Base-by-base conservation (phyloP, 2,113 vertebrate species). In the Melanostigma gelatinosum region DNA sequence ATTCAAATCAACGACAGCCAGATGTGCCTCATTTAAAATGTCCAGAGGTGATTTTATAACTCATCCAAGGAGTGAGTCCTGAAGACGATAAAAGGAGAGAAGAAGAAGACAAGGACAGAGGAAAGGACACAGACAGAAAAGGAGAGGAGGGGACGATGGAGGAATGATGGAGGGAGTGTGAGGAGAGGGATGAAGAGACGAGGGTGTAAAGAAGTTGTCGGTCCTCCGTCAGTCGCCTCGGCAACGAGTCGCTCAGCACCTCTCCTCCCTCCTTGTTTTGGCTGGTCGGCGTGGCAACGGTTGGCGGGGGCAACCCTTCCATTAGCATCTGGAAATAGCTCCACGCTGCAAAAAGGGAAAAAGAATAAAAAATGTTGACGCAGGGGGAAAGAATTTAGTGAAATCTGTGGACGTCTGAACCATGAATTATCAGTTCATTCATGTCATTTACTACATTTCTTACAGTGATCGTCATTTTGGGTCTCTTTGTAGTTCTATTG, bases 251-350 rank as follows among this genome's bases (percentile, higher is more conserved):
- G 82, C 89, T 94, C 89, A 79, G 88, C 88, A 88, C 68, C 86
- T 82, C 83, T 79, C 29, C 29, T 32, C 29, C 3, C 86, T 32
- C 10, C 67, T 75, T 80, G 86, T 89, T 86, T 32, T 77, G 85
- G 65, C 79, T 52, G 64, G 87, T 91, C 27, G 69, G 46, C 80
- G 8, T 54, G 24, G 85, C 77, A 79, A 88, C 80, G 54, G 84
- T 84, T 83, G 86, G 88, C 54, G 91, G 81, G 87, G 92, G 88
- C 88, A 92, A 91, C 91, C 89, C 90, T 86, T 86, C 87, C 86
- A 94, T 93, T 87, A 94, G 85, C 92, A 88, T 92, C 91, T 91
- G 88, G 91, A 93, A 93, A 91, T 90, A 92, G 82, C 71, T 89
- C 32, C 81, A 78, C 32, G 3, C 87, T 80, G 82, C 36, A 88